These are phyloP conservation scores for Sinhomidia bicolor DNA, from an alignment of 2,888 invertebrate genomes.

Conservation along the genomic window DNA sequence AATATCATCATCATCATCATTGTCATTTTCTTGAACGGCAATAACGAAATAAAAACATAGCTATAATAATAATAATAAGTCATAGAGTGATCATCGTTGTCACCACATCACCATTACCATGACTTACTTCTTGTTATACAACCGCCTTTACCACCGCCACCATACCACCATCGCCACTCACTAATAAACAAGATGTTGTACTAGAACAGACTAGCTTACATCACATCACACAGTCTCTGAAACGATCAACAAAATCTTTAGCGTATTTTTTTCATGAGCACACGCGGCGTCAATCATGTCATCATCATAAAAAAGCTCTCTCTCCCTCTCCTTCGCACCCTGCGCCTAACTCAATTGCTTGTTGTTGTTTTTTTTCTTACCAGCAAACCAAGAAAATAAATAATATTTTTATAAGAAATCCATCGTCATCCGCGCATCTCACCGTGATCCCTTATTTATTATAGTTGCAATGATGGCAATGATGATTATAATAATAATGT, in stretches of 20 bases:
- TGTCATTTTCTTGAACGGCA: constrained; percentile 14
- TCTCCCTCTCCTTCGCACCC: neutral
- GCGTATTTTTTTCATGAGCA: constrained; percentile 47
- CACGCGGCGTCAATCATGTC: constrained; percentile 60
- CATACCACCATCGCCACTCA: neutral
- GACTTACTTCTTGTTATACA: constrained; percentile 42
- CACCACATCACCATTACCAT: constrained; percentile 44
- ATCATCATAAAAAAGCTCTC: constrained; percentile 19
- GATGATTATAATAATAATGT: constrained; percentile 35
- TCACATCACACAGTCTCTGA: neutral
- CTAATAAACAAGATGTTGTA: constrained; percentile 29
- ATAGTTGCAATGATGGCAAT: constrained; percentile 9
- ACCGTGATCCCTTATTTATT: constrained; percentile 19
- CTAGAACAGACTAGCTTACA: neutral
- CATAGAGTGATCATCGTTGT: constrained; percentile 43
- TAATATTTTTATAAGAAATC: constrained; percentile 28
- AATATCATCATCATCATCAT: constrained; percentile 7
- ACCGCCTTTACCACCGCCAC: constrained; percentile 1
- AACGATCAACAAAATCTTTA: constrained; percentile 34
- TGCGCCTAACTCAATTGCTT: constrained; percentile 11
- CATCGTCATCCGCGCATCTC: constrained; percentile 19
- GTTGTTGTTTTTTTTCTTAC: constrained; percentile 15
- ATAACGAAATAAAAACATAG: constrained; percentile 34
- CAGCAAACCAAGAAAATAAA: no score
- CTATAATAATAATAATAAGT: constrained; percentile 25